These are phyloP conservation scores for Apodemia duryi DNA, from an alignment of 2,888 invertebrate genomes.

Conservation along the genomic window DNA sequence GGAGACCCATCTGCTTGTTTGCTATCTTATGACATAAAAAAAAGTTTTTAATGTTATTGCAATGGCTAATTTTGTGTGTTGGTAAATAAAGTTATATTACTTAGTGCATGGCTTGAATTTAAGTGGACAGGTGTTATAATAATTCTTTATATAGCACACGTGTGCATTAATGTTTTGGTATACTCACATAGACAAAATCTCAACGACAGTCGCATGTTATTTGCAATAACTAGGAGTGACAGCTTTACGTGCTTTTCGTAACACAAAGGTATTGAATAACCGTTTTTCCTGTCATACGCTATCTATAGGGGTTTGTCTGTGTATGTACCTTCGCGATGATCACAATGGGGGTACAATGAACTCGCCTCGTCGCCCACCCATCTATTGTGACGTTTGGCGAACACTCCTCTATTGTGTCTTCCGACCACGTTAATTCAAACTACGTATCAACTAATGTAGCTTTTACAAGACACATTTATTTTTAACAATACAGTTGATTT, in stretches of 20 bases:
- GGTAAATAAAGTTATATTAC: too few species aligned
- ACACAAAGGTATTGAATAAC: background rate
- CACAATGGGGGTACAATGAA: constrained; percentile 70
- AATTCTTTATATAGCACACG: too few species aligned
- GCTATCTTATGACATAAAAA: too few species aligned
- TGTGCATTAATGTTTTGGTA: too few species aligned
- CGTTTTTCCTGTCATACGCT: background rate
- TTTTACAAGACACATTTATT: constrained; percentile 7
- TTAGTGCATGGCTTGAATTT: too few species aligned
- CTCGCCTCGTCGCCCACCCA: constrained; percentile 60
- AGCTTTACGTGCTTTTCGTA: background rate
- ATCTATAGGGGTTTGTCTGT: constrained; percentile 12
- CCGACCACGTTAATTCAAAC: constrained; percentile 1
- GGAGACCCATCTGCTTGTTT: too few species aligned
- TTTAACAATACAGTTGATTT: background rate
- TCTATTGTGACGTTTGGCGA: constrained; percentile 57
- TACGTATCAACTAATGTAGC: constrained; percentile 4
- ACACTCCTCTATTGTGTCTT: constrained; percentile 50
- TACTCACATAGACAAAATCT: background rate
- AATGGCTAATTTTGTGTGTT: too few species aligned
- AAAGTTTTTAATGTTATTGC: too few species aligned
- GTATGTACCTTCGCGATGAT: constrained; percentile 36
- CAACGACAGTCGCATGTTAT: background rate
- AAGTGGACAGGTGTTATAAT: too few species aligned
- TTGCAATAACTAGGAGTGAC: background rate